These are phyloP conservation scores for Oxyura jamaicensis DNA, from an alignment of 2,113 vertebrate genomes.

Conservation along the genomic window DNA sequence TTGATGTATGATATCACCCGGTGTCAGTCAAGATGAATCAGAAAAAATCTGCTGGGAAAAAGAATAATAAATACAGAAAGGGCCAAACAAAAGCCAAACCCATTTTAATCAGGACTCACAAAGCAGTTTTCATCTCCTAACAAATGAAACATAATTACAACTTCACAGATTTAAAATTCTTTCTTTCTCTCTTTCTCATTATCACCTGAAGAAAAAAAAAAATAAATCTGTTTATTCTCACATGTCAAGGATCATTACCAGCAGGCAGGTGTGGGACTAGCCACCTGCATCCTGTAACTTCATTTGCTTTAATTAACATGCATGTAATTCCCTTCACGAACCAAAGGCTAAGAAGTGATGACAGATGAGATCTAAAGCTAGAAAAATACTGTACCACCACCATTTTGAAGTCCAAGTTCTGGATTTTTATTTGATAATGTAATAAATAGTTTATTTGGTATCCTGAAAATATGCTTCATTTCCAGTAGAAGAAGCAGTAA, in stretches of 20 bases:
- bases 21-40: not conserved
- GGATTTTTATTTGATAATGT: not conserved
- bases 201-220: not conserved
- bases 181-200: not conserved
- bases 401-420: not conserved
- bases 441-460: not conserved
- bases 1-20: not conserved
- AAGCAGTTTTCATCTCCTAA: not conserved
- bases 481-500: not conserved
- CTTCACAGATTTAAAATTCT: not conserved
- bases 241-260: not conserved
- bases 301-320: slow-evolving; percentile 15
- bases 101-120: not conserved
- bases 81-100: not conserved
- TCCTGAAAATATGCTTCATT: not conserved
- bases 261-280: slow-evolving; percentile 1
- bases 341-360: not conserved
- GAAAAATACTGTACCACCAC: not conserved
- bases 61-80: not conserved
- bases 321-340: not conserved
- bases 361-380: not conserved
- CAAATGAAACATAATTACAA: not conserved
- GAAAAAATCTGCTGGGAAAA: not conserved
- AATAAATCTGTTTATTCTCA: not conserved
- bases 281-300: not conserved